Conservation (phyloP, 1,140 invertebrate genomes). For the Pentalonia nigronervosa region DNA sequence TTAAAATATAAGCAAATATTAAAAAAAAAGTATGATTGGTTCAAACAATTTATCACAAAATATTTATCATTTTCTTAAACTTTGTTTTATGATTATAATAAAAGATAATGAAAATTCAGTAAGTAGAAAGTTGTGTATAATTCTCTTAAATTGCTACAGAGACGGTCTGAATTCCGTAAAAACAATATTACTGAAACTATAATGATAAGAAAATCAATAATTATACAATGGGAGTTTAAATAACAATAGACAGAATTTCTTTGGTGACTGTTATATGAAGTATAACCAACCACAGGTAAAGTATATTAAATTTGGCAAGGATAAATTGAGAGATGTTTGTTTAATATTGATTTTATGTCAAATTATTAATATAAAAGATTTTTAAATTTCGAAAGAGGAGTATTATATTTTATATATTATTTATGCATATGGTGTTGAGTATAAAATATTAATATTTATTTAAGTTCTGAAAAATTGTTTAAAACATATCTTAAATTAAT, state of each 20-base stretch:
- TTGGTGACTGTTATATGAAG: not conserved
- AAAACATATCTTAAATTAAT: not conserved
- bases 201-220: slow-evolving; percentile 24
- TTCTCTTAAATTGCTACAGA: not conserved
- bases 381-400: slow-evolving; percentile 6
- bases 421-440: not conserved
- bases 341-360: slow-evolving; percentile 11
- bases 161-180: not conserved
- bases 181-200: not conserved
- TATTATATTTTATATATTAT: not conserved
- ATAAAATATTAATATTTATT: not conserved
- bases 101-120: not conserved
- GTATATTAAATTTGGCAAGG: not conserved
- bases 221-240: not conserved
- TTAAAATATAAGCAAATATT: not conserved
- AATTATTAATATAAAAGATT: not conserved
- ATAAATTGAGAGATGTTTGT: not conserved
- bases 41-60: not conserved
- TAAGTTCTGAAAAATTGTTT: not conserved
- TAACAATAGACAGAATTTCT: not conserved
- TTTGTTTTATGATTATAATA: not conserved
- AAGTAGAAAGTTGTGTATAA: not conserved
- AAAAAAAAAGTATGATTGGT: not conserved
- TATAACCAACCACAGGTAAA: slow-evolving; percentile 16
- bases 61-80: not conserved